Evolutionary conservation across 2,888 invertebrate species (phyloP).

Genomic region (Fissipunctia ypsillon): DNA sequence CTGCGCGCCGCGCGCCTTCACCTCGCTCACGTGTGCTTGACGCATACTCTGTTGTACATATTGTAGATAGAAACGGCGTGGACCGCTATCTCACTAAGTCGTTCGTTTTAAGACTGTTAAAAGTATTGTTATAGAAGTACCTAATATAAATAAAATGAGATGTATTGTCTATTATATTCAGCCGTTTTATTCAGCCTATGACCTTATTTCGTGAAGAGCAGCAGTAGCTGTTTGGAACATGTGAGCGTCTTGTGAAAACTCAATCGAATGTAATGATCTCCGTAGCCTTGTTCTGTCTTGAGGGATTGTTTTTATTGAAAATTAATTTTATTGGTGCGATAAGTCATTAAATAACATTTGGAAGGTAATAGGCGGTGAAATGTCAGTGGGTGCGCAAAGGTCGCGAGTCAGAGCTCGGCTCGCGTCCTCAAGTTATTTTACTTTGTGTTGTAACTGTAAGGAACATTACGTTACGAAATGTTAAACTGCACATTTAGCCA

Average conservation of each 20-base stretch:
- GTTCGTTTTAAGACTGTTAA: constrained; percentile 90
- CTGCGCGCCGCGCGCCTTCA: constrained; percentile 82
- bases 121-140: constrained; percentile 89
- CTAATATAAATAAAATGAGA: constrained; percentile 88
- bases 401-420: constrained; percentile 58
- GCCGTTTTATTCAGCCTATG: constrained; percentile 55
- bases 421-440: constrained; percentile 68
- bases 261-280: constrained; percentile 56
- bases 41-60: constrained; percentile 80
- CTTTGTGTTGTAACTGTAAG: constrained; percentile 65
- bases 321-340: constrained; percentile 63
- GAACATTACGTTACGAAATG: constrained; percentile 69
- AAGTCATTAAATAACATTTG: constrained; percentile 65
- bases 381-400: constrained; percentile 71
- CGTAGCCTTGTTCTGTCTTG: constrained; percentile 61
- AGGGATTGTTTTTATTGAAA: constrained; percentile 62
- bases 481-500: constrained; percentile 60
- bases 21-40: constrained; percentile 86
- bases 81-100: constrained; percentile 88
- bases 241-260: constrained; percentile 58
- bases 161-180: constrained; percentile 67
- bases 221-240: constrained; percentile 45
- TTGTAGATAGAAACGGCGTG: constrained; percentile 85
- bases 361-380: constrained; percentile 65
- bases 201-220: constrained; percentile 46